Base-by-base conservation (phyloP, 2,888 invertebrate genomes). In the Anthophora plumipes region DNA sequence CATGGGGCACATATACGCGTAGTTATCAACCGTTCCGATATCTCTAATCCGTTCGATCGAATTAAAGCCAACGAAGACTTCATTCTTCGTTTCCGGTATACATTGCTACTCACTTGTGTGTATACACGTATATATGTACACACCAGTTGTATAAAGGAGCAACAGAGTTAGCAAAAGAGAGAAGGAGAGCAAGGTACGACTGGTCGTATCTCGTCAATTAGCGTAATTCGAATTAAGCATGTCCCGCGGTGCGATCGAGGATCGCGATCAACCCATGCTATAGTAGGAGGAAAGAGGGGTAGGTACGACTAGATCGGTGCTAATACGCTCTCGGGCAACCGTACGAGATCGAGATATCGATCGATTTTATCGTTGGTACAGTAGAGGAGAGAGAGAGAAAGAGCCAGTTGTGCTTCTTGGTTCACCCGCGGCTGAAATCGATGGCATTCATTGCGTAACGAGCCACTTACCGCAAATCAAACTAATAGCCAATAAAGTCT, bases 381-480 rank as follows among this genome's bases (percentile, higher is more conserved):
- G 67, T 43, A 61, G 31, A 31, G 31, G 31, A 31, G 31, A 31
- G 31, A 31, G 31, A 31, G 31, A 31, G 31, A n/a, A n/a, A n/a
- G n/a, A n/a, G n/a, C n/a, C n/a, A n/a, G n/a, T n/a, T n/a, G n/a
- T n/a, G n/a, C n/a, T n/a, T n/a, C 20, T 31, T 55, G 31, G 61
- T 46, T 46, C 80, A 84, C 80, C 85, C 79, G 82, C 71, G 85
- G 85, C 85, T 85, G 89, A 86, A 90, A 90, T 85, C 89, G 89
- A 91, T 90, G 89, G 87, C 88, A 89, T 89, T 87, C 91, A 87
- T 90, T 89, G 89, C 90, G 90, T 90, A 89, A 91, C 90, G 88
- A 91, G 89, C 87, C 88, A 89, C 86, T 90, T 87, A 90, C 87
- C 84, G 89, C 88, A 87, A 87, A 89, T 89, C 91, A 89, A 91